Conservation (phyloP, 2,797 vertebrate genomes). For the Cichlasoma orientale region DNA sequence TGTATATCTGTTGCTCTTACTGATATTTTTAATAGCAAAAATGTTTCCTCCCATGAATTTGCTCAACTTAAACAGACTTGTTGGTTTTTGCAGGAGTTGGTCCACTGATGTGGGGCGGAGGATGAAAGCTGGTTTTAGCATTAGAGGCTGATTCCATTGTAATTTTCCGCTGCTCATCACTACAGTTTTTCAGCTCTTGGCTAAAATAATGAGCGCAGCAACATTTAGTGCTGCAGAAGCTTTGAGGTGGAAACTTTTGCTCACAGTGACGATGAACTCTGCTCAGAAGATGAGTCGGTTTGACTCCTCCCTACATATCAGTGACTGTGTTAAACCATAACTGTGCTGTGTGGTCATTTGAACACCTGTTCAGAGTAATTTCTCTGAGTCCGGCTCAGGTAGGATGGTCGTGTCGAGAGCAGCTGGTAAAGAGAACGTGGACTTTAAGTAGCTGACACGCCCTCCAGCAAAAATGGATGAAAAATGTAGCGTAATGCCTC, state of each 20-base stretch:
- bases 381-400: neutral
- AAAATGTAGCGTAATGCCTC: conserved; percentile 21
- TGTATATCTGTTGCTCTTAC: neutral
- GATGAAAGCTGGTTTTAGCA: neutral
- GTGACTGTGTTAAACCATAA: neutral
- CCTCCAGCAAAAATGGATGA: neutral
- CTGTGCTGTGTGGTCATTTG: neutral
- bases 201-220: neutral
- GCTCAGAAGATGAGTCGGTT: neutral
- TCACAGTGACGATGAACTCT: neutral
- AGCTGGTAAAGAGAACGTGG: neutral
- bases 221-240: neutral
- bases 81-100: too few species aligned
- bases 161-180: neutral
- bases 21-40: neutral
- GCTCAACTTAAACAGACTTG: too few species aligned
- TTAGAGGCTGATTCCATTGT: neutral
- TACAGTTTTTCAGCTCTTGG: neutral
- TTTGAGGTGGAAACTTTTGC: neutral
- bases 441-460: neutral
- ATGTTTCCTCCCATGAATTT: neutral
- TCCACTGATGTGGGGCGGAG: too few species aligned
- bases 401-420: neutral
- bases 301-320: neutral
- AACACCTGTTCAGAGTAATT: neutral